Conservation (phyloP, 2,113 vertebrate species). For the Bubalus kerabau region DNA sequence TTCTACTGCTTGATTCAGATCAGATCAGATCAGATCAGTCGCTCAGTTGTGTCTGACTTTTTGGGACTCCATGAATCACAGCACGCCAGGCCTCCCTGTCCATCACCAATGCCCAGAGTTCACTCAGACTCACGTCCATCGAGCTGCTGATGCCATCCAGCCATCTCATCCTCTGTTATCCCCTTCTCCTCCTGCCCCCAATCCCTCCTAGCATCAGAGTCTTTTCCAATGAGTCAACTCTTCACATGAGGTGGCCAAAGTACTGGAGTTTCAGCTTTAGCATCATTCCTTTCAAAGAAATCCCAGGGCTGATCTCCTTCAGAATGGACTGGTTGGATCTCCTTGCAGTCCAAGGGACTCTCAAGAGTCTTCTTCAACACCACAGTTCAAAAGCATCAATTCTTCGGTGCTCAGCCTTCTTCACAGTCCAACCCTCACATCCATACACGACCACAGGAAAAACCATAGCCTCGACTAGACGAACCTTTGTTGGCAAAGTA, state of each 20-base stretch:
- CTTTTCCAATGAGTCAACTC: neutral
- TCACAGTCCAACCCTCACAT: neutral
- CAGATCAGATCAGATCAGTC: too few relatives aligned
- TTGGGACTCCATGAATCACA: rapidly evolving
- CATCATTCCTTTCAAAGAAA: neutral
- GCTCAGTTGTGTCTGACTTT: rapidly evolving
- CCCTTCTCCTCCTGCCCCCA: neutral
- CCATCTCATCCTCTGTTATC: neutral
- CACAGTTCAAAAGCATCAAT: neutral
- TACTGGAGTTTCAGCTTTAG: neutral
- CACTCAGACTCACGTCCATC: rapidly evolving
- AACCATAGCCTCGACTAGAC: neutral
- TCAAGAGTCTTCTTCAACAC: neutral
- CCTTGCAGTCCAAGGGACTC: neutral
- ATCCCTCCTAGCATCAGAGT: neutral
- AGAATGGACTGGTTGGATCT: neutral
- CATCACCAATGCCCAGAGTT: neutral
- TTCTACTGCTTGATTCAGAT: too few relatives aligned
- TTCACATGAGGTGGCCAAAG: rapidly evolving
- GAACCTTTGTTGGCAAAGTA: neutral
- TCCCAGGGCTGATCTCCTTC: neutral
- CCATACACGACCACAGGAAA: neutral
- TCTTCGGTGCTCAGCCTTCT: neutral
- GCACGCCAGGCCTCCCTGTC: neutral
- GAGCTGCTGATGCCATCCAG: neutral